These are phyloP conservation scores for Coronaproctus castanopsis DNA, from an alignment of 2,888 invertebrate genomes.

Conservation along the genomic window DNA sequence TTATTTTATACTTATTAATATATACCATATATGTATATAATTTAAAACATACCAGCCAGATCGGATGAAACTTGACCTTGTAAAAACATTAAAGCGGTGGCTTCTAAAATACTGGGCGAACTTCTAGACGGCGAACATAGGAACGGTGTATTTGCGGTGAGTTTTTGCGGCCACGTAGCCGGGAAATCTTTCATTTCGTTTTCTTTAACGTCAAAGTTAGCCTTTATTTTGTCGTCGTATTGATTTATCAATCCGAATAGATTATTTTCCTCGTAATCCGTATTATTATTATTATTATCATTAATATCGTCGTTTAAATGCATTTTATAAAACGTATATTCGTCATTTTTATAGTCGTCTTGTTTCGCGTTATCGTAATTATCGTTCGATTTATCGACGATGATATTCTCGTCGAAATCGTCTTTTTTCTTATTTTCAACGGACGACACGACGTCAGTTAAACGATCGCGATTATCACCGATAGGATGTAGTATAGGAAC, in stretches of 20 bases:
- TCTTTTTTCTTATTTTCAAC: too few relatives aligned
- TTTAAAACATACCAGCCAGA: slow-evolving; percentile 13
- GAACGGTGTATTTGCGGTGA: slow-evolving; percentile 1
- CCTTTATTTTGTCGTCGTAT: slow-evolving; percentile 1
- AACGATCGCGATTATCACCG: too few relatives aligned
- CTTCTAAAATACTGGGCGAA: slow-evolving; percentile 16
- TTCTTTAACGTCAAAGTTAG: background rate
- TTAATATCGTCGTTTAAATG: background rate
- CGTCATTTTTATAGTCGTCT: too few relatives aligned
- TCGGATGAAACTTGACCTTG: slow-evolving; percentile 15
- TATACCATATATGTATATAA: too few relatives aligned
- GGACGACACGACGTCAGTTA: too few relatives aligned
- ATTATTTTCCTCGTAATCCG: background rate
- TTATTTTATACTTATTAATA: too few relatives aligned
- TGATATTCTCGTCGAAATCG: background rate
- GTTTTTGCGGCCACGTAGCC: slow-evolving; percentile 17
- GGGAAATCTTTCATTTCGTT: slow-evolving; percentile 1
- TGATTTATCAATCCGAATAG: background rate
- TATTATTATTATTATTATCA: background rate
- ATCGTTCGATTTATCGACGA: background rate
- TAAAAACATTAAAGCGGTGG: slow-evolving; percentile 16
- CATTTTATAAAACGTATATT: background rate
- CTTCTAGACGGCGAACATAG: slow-evolving; percentile 12
- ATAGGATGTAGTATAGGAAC: too few relatives aligned
- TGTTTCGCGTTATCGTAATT: background rate